A percentile compares a stretch with the other conserved stretches of the same genome.
phyloP scores from a whole-genome alignment of 2,888 invertebrate genomes.

The Scaptomyza reducta region DNA sequence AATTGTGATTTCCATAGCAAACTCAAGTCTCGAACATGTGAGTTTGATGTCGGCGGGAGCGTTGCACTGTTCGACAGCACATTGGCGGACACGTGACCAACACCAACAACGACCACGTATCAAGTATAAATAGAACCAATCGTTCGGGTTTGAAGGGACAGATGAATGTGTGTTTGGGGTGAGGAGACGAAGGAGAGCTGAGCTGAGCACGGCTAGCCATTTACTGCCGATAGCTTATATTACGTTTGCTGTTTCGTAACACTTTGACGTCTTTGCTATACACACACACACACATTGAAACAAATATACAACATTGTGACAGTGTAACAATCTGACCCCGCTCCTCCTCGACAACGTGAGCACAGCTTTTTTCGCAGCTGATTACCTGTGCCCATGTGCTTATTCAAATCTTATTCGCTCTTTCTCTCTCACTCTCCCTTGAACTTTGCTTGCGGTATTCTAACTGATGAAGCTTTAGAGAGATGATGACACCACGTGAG shows the following conservation, averaged over 20 bases:
- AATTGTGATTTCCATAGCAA: conserved; percentile 66
- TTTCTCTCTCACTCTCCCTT: not conserved
- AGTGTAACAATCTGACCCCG: conserved; percentile 14
- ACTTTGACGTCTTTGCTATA: conserved; percentile 42
- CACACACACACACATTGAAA: not conserved
- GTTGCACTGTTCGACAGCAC: conserved; percentile 77
- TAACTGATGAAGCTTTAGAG: conserved; percentile 1
- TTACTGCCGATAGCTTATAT: conserved; percentile 46
- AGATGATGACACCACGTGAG: conserved; percentile 10
- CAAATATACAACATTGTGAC: not conserved
- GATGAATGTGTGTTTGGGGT: not conserved
- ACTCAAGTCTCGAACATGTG: conserved; percentile 80
- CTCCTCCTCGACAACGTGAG: conserved; percentile 23
- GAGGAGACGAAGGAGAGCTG: not conserved
- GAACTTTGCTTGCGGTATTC: not conserved
- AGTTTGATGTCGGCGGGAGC: conserved; percentile 73
- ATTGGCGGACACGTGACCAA: conserved; percentile 73
- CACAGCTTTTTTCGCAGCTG: conserved; percentile 10
- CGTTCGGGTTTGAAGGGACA: conserved; percentile 23
- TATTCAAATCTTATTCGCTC: not conserved
- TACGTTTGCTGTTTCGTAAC: conserved; percentile 54
- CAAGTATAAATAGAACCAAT: conserved; percentile 51
- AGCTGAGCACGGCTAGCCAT: conserved; percentile 10
- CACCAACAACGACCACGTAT: conserved; percentile 33
- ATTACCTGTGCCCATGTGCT: conserved; percentile 10